Evolutionary conservation across 2,113 vertebrate genomes (phyloP), one percentile per base, ranked within the genome.

Genomic region (Amazona guildingii): DNA sequence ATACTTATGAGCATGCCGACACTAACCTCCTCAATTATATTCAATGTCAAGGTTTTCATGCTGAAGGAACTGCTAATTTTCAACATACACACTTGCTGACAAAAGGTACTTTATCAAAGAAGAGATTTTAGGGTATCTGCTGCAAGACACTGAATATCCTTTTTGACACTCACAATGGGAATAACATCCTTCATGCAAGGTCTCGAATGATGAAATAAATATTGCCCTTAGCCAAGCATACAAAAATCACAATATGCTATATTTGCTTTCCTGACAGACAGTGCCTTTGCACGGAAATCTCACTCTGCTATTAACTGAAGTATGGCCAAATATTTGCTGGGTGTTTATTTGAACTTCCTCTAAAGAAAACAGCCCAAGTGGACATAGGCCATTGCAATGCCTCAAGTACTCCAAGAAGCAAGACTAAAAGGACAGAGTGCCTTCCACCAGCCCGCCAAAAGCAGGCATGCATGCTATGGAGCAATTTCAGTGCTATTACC

Each of bases 11-110:
- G 97, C 97, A 98, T 1, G 83, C 87, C 25, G 12, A 90, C 90
- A 91, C 96, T 96, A 97, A 97, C 97, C 97, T 97, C 97, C 95
- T 98, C 97, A 97, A 98, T 98, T 98, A 98, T 95, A 97, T 88
- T 98, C 98, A 98, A 96, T 97, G 98, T 98, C 98, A 98, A 97
- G 90, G 94, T 93, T 98, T 97, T 95, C 64, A 19, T 74, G 94
- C 92, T 59, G 96, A 89, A 97, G 90, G 94, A 96, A 96, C 74
- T 93, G 93, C 89, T 97, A 97, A 98, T 98, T 98, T 98, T 77
- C 95, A 96, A 90, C 87, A 75, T 15, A 86, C 86, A 89, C 93
- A 92, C 96, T 86, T 61, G 92, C 95, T 96, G 97, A 96, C 94
- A 97, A 95, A 97, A 97, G 86, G 83, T 64, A 94, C 89, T 97